Evolutionary conservation across 1,140 invertebrate genomes (phyloP).

Genomic region (Lerema accius): DNA sequence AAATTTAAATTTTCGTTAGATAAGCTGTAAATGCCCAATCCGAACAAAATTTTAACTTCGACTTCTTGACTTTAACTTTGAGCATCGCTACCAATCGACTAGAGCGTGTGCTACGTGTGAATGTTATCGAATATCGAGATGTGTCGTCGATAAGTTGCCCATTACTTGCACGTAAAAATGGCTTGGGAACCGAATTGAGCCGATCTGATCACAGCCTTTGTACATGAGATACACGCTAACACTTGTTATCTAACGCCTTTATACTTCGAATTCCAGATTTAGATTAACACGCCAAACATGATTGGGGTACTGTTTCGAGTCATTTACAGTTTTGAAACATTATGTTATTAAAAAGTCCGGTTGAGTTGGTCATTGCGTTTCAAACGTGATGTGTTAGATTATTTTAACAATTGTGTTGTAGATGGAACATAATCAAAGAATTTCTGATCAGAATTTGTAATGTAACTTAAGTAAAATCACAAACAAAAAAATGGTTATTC

Average conservation of each 20-base stretch:
- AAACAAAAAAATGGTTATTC: too few relatives aligned
- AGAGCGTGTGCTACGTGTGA: slow-evolving; percentile 80
- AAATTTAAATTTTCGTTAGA: too few relatives aligned
- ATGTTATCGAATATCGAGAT: slow-evolving; percentile 78
- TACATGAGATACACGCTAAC: slow-evolving; percentile 26
- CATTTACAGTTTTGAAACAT: background rate
- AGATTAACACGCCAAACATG: slow-evolving; percentile 16
- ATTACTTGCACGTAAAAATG: slow-evolving; percentile 69
- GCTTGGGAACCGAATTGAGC: slow-evolving; percentile 61
- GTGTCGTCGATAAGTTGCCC: slow-evolving; percentile 71
- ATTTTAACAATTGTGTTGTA: too few relatives aligned
- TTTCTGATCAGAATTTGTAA: too few relatives aligned
- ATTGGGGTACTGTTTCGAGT: background rate
- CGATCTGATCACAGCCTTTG: slow-evolving; percentile 50
- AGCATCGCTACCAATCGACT: slow-evolving; percentile 35
- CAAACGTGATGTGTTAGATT: too few relatives aligned
- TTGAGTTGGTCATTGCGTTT: background rate
- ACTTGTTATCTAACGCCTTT: slow-evolving; percentile 28
- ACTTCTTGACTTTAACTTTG: slow-evolving; percentile 7
- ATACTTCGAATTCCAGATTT: background rate
- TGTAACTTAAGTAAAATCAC: too few relatives aligned
- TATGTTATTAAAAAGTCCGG: background rate
- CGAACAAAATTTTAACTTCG: too few relatives aligned
- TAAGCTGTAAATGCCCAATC: background rate
- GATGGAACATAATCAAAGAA: too few relatives aligned